These are phyloP conservation scores for Popillia japonica DNA, from an alignment of 1,140 invertebrate species.

Conservation along the genomic window DNA sequence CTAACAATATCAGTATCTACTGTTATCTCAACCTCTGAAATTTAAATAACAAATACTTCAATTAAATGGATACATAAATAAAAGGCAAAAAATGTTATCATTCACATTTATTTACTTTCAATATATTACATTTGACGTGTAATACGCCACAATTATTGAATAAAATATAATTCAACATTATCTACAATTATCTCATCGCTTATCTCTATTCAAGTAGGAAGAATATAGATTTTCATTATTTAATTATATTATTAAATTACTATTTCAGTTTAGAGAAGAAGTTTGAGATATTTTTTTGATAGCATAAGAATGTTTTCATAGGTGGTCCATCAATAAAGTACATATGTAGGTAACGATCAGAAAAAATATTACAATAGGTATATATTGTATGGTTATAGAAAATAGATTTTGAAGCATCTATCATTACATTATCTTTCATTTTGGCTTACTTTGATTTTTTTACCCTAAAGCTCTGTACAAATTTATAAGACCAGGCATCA, in stretches of 20 bases:
- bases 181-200: slow-evolving; percentile 30
- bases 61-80: not conserved
- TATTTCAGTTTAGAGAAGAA: slow-evolving; percentile 6
- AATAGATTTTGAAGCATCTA: slow-evolving; percentile 26
- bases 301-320: slow-evolving; percentile 23
- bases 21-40: no score
- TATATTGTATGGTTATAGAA: slow-evolving; percentile 17
- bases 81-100: not conserved
- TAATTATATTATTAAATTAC: slow-evolving; percentile 6
- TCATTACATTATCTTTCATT: not conserved
- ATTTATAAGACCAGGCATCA: not conserved
- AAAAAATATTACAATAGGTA: slow-evolving; percentile 1
- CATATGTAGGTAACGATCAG: not conserved
- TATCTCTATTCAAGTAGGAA: slow-evolving; percentile 32
- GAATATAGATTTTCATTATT: slow-evolving; percentile 33
- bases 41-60: not conserved
- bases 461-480: slow-evolving; percentile 9
- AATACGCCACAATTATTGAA: slow-evolving; percentile 19
- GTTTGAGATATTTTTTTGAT: not conserved
- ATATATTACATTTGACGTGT: slow-evolving; percentile 14
- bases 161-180: slow-evolving; percentile 36
- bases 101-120: slow-evolving; percentile 33
- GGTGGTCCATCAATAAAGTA: slow-evolving; percentile 26
- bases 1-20: no score
- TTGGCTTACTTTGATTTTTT: not conserved